A percentile compares a stretch with the other conserved stretches of the same genome.
phyloP scores from a whole-genome alignment of 2,888 invertebrate genomes.

The Xylota segnis region DNA sequence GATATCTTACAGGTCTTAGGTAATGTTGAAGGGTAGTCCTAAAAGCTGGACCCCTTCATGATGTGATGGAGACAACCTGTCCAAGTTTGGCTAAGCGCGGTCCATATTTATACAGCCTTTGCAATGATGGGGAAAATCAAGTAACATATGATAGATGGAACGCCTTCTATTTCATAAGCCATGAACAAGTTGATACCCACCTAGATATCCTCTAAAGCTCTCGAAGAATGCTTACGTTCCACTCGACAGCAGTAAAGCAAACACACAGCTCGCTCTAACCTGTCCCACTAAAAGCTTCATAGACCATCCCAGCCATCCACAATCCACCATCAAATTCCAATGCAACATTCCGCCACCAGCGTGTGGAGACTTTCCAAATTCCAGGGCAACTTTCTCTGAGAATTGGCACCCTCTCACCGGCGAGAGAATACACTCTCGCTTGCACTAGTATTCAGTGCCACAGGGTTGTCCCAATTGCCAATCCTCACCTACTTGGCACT shows the following conservation, averaged over 20 bases:
- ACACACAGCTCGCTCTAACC: neutral
- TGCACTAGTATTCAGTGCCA: constrained; percentile 8
- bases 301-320: constrained; percentile 16
- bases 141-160: too few relatives aligned
- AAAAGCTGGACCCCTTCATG: too few relatives aligned
- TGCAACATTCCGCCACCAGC: constrained; percentile 21
- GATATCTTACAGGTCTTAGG: too few relatives aligned
- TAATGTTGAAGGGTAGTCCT: too few relatives aligned
- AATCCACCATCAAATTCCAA: constrained; percentile 34
- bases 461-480: constrained; percentile 65
- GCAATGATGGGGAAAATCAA: too few relatives aligned
- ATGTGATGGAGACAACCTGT: too few relatives aligned
- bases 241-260: neutral
- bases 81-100: too few relatives aligned
- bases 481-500: constrained; percentile 70
- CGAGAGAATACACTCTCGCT: constrained; percentile 2
- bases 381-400: constrained; percentile 33
- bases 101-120: too few relatives aligned
- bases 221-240: neutral
- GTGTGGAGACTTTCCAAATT: constrained; percentile 59
- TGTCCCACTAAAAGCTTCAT: constrained; percentile 17
- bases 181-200: too few relatives aligned
- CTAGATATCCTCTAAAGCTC: neutral
- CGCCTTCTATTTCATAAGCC: too few relatives aligned
- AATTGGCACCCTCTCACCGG: neutral